Base-by-base conservation (phyloP, 2,113 vertebrate genomes). In the Diphyllodes magnificus region DNA sequence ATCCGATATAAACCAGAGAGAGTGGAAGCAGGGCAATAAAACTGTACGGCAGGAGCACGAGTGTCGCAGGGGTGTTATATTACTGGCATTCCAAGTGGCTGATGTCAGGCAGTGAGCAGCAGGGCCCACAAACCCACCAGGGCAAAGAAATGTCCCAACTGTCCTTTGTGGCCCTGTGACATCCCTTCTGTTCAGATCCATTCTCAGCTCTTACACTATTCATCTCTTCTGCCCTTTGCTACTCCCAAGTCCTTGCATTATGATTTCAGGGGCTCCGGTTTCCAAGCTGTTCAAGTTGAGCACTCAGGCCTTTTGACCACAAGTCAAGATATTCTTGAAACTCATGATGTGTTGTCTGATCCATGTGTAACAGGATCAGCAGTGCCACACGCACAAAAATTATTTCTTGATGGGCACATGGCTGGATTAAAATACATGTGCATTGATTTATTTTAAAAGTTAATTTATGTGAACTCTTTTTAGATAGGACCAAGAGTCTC, bases 11-110 rank as follows among this genome's bases (percentile, higher is more conserved):
- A 96, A 85, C 85, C 94, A 88, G 96, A 92, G 92, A 91, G 90
- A 88, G 96, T 96, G 97, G 96, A 69, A 90, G 80, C 92, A 93
- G 93, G 89, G 95, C 94, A 95, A 89, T 97, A 97, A 97, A 97
- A 93, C 89, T 49, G 92, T 93, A 90, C 20, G 72, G 90, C 93
- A 92, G 78, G 90, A 92, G 96, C 80, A 6, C 8, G 35, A 85
- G 73, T 92, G 85, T 94, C 96, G 78, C 69, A 75, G 75, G 92
- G 96, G 96, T 97, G 96, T 92, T 87, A 72, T 73, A 71, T 93
- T 97, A 94, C 96, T 92, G 81, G 94, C 92, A 94, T 97, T 94
- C 95, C 73, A 65, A 84, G 85, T 75, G 65, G 65, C 63, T 88
- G 83, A 95, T 91, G 93, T 96, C 70, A 82, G 78, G 60, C 92